phyloP scores from a whole-genome alignment of 2,113 vertebrate species.

The Serinus canaria region DNA sequence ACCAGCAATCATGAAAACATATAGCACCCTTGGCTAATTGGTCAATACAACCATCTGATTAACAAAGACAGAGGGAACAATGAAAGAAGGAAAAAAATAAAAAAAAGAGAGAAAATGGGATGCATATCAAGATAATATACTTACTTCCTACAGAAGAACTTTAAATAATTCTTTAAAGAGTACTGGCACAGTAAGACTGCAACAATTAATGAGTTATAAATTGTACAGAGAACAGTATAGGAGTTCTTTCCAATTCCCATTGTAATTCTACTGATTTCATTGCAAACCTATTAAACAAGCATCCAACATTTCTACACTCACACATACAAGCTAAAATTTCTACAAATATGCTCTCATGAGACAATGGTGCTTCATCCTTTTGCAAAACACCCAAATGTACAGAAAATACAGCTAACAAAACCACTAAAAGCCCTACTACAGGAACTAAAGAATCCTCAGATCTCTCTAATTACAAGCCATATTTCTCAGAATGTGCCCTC shows the following conservation, averaged over 20 bases:
- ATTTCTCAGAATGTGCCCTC: background rate
- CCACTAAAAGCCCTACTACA: background rate
- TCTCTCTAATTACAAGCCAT: background rate
- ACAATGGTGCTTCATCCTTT: background rate
- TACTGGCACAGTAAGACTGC: background rate
- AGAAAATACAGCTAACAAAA: background rate
- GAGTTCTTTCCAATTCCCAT: background rate
- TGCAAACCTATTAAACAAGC: background rate
- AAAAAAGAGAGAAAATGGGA: background rate
- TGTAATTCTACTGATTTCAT: background rate
- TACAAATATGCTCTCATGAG: background rate
- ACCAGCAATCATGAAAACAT: background rate
- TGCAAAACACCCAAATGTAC: background rate
- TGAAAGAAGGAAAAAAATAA: background rate
- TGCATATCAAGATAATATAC: background rate
- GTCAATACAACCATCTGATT: slow-evolving; percentile 26
- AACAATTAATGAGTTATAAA: slow-evolving; percentile 3
- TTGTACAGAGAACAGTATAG: background rate
- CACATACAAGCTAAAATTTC: background rate
- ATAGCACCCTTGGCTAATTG: slow-evolving; percentile 15
- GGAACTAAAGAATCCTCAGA: background rate
- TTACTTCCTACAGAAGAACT: background rate
- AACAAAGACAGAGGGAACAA: slow-evolving; percentile 21
- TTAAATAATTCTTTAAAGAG: slow-evolving; percentile 9
- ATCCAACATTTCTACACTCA: background rate